Evolutionary conservation across 2,797 vertebrate genomes (phyloP).

Genomic region (Halcyon leucocephala): DNA sequence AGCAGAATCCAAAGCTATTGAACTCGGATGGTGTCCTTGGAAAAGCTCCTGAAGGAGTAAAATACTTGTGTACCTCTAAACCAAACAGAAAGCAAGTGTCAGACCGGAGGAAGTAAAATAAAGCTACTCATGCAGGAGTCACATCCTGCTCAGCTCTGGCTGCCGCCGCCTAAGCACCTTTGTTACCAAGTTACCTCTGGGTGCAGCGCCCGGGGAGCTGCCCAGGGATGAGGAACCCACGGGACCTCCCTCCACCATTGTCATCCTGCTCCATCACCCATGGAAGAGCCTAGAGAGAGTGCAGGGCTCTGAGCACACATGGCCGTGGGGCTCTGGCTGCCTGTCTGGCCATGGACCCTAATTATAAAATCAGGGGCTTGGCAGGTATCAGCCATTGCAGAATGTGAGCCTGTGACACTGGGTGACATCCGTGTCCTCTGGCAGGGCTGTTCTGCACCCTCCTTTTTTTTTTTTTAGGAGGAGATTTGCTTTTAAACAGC

Average conservation of each 20-base stretch:
- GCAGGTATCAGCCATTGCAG: background rate
- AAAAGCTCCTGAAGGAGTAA: background rate
- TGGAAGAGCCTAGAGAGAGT: background rate
- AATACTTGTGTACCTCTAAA: background rate
- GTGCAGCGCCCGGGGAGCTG: background rate
- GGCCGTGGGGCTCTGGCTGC: background rate
- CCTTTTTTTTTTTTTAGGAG: background rate
- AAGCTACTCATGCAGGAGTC: background rate
- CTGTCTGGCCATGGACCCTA: background rate
- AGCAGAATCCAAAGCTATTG: background rate
- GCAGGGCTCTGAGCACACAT: fast-evolving
- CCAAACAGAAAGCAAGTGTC: background rate
- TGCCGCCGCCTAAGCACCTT: fast-evolving
- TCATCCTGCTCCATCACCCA: fast-evolving
- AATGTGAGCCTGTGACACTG: background rate
- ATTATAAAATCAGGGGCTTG: background rate
- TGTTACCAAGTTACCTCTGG: background rate
- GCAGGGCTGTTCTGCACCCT: background rate
- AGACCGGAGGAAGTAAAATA: background rate
- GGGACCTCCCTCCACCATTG: background rate
- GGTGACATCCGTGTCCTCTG: background rate
- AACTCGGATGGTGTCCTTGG: background rate
- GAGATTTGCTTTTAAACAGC: background rate
- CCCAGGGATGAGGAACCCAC: fast-evolving
- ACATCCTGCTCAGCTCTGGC: background rate